Evolutionary conservation across 2,113 vertebrate genomes (phyloP), one percentile per base, ranked within the genome.

Genomic region (Perognathus longimembris): DNA sequence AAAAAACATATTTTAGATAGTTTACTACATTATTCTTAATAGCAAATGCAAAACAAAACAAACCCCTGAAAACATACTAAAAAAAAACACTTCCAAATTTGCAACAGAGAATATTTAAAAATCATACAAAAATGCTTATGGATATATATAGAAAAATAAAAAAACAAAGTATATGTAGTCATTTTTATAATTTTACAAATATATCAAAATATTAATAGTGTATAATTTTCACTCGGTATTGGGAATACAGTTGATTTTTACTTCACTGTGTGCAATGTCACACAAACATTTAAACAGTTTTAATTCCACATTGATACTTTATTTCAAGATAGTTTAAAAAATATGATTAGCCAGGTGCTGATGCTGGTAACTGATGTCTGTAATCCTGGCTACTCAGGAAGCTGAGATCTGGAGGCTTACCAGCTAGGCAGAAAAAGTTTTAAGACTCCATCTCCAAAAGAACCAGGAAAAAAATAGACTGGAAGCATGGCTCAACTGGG

Each of bases 261-360:
- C 54, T 80, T 45, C 73, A 17, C 74, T 85, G 26, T 93, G 93
- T 87, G 21, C 21, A 74, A 54, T 14, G 36, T 73, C 30, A 77
- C 38, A 76, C 38, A 21, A 78, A 45, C n/a, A 54, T 63, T 84
- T 64, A 38, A 61, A 63, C 38, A 6, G 24, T 82, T 73, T 38
- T 11, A 91, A 66, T 89, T 84, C 79, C 70, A 9, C 26, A 77
- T 93, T 85, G 59, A 61, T 78, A 45, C 2, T n/a, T 77, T 64
- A 30, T 63, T 40, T 89, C 80, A 66, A 91, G 87, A 82, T 34
- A 83, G 82, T 24, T 64, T 57, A 80, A 20, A 89, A 82, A 91
- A 75, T 84, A 57, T 40, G 50, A 75, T 21, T 42, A 54, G 15
- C 12, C 50, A 12, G 17, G 15, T 54, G 50, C 50, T 54, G 17